phyloP scores from a whole-genome alignment of 1,140 invertebrate species.

The Drosophila orena region DNA sequence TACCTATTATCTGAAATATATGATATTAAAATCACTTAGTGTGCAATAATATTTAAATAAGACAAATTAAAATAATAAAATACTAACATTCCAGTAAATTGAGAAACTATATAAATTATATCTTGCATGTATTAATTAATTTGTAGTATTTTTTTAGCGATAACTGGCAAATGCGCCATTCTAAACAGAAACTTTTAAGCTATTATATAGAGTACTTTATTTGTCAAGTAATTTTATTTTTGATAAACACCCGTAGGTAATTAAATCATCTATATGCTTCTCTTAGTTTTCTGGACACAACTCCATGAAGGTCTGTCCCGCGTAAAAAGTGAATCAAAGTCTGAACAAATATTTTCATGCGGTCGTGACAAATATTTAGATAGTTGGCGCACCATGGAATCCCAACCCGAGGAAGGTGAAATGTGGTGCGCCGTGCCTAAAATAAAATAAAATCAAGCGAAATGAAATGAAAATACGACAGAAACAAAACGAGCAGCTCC shows the following conservation, averaged over 20 bases:
- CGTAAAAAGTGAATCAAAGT: conserved; percentile 57
- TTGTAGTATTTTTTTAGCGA: too few species aligned
- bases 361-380: conserved; percentile 77
- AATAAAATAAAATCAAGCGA: conserved; percentile 39
- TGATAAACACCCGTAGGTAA: not conserved
- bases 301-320: conserved; percentile 3
- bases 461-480: conserved; percentile 44
- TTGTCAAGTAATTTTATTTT: too few species aligned
- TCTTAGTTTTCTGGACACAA: conserved; percentile 12
- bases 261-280: conserved; percentile 1
- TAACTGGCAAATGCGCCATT: too few species aligned
- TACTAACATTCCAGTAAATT: too few species aligned
- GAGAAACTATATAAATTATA: too few species aligned
- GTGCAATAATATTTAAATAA: too few species aligned
- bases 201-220: too few species aligned
- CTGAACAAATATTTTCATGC: conserved; percentile 76
- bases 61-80: too few species aligned
- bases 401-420: conserved; percentile 55
- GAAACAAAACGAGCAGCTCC: conserved; percentile 43
- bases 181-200: too few species aligned
- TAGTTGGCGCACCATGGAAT: conserved; percentile 60
- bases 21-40: too few species aligned
- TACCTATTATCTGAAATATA: too few species aligned
- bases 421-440: conserved; percentile 33
- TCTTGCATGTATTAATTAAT: too few species aligned